Evolutionary conservation across 2,797 vertebrate genomes (phyloP).

Genomic region (Parambassis ranga): DNA sequence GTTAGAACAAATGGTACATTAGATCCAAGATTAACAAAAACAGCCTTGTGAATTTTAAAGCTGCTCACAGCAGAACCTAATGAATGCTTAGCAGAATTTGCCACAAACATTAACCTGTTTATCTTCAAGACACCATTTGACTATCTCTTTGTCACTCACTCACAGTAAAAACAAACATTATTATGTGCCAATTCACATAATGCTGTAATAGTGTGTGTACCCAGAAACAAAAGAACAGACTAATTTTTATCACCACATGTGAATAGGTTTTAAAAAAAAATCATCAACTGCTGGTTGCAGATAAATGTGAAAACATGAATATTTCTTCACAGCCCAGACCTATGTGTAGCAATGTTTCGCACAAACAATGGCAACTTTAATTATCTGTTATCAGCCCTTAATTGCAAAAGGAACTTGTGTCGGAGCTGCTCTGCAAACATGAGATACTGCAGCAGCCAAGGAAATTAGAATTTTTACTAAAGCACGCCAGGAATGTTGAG

Average conservation of each 20-base stretch:
- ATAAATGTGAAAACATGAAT: slow-evolving; percentile 40
- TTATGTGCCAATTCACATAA: neutral
- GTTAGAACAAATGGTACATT: slow-evolving; percentile 20
- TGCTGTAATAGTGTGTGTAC: neutral
- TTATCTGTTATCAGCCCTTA: slow-evolving; percentile 55
- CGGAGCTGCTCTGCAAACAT: slow-evolving; percentile 10
- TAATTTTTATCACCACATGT: slow-evolving; percentile 18
- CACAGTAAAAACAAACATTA: slow-evolving; percentile 1
- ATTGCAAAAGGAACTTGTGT: slow-evolving; percentile 29
- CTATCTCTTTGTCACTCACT: slow-evolving; percentile 17
- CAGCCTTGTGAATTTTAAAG: neutral
- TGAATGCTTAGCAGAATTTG: slow-evolving; percentile 7
- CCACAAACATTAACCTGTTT: slow-evolving; percentile 20
- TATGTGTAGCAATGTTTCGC: slow-evolving; percentile 24
- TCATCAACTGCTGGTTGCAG: slow-evolving; percentile 34
- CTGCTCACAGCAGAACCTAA: neutral
- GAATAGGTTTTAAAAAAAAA: slow-evolving; percentile 46
- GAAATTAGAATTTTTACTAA: slow-evolving; percentile 6
- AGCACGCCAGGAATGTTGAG: slow-evolving; percentile 3
- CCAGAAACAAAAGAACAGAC: slow-evolving; percentile 32
- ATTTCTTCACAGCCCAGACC: slow-evolving; percentile 12
- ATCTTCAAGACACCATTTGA: slow-evolving; percentile 20
- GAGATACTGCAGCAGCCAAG: slow-evolving; percentile 22
- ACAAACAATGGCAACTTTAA: slow-evolving; percentile 46
- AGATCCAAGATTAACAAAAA: slow-evolving; percentile 23